Conservation (phyloP, 2,113 vertebrate species). For the Bufo bufo region DNA sequence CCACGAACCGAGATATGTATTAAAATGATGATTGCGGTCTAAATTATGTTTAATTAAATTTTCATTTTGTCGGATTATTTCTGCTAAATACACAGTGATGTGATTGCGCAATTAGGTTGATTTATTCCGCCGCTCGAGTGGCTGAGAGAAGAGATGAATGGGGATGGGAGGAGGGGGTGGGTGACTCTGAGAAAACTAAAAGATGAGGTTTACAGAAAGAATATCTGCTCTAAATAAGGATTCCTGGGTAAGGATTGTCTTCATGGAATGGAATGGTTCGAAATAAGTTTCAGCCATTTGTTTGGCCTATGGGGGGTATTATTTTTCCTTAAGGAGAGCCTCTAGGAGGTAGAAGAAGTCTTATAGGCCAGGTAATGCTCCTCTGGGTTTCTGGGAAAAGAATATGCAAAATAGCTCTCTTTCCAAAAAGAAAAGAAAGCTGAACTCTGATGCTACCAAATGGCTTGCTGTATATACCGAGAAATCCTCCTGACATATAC, state of each 20-base stretch:
- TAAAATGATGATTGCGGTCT: constrained; percentile 31
- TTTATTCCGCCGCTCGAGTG: constrained; percentile 6
- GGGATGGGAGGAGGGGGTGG: not conserved
- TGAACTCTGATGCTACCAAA: too few relatives aligned
- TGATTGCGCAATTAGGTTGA: constrained; percentile 37
- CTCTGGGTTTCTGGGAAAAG: too few relatives aligned
- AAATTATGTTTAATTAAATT: constrained; percentile 43
- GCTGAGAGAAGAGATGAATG: constrained; percentile 12
- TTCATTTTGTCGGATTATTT: constrained; percentile 14
- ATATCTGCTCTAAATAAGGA: not conserved
- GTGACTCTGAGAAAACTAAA: not conserved
- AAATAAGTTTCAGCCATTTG: too few relatives aligned
- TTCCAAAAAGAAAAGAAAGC: too few relatives aligned
- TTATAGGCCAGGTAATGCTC: too few relatives aligned
- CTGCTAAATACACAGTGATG: constrained; percentile 37
- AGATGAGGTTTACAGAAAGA: not conserved
- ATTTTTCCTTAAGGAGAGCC: too few relatives aligned
- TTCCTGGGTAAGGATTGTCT: not conserved
- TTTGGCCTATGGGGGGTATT: too few relatives aligned
- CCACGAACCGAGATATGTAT: not conserved
- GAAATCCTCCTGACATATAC: too few relatives aligned
- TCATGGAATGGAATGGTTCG: not conserved
- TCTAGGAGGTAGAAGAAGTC: too few relatives aligned
- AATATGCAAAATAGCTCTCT: too few relatives aligned
- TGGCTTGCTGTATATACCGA: too few relatives aligned